Conservation (phyloP, 1,140 invertebrate species). For the Plectus sambesii region DNA sequence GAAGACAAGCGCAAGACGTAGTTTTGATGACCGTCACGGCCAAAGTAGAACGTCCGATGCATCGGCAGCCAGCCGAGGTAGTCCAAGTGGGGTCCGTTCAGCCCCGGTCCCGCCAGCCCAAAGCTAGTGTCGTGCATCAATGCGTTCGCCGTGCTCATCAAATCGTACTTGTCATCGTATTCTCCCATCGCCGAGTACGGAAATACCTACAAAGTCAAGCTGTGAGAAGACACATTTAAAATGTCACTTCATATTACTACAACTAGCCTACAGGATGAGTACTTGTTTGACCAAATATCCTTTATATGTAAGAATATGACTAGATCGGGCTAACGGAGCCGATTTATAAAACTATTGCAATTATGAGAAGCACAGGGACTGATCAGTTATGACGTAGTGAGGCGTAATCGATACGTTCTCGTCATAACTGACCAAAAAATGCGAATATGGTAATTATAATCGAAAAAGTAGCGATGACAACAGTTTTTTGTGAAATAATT, state of each 20-base stretch:
- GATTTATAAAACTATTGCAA: too few species aligned
- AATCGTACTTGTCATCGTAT: slow-evolving; percentile 41
- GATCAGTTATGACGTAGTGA: too few species aligned
- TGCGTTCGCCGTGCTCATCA: slow-evolving; percentile 45
- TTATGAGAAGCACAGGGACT: too few species aligned
- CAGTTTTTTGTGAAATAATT: too few species aligned
- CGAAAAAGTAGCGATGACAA: too few species aligned
- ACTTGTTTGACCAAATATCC: too few species aligned
- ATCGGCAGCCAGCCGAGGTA: slow-evolving; percentile 43
- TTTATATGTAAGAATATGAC: too few species aligned
- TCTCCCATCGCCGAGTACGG: slow-evolving; percentile 39
- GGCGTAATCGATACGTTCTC: too few species aligned
- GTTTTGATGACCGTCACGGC: slow-evolving; percentile 34
- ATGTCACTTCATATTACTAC: not conserved
- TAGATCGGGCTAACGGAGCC: too few species aligned
- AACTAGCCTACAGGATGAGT: too few species aligned
- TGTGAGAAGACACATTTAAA: not conserved
- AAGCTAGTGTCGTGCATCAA: slow-evolving; percentile 39
- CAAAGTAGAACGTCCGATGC: slow-evolving; percentile 38
- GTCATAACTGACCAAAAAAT: too few species aligned
- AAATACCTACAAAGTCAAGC: slow-evolving; percentile 28
- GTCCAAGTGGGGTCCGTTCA: slow-evolving; percentile 41
- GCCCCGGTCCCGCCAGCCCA: slow-evolving; percentile 39
- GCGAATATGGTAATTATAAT: too few species aligned
- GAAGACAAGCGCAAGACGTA: slow-evolving; percentile 40